Evolutionary conservation across 1,140 invertebrate genomes (phyloP).

Genomic region (Penaeus japonicus): DNA sequence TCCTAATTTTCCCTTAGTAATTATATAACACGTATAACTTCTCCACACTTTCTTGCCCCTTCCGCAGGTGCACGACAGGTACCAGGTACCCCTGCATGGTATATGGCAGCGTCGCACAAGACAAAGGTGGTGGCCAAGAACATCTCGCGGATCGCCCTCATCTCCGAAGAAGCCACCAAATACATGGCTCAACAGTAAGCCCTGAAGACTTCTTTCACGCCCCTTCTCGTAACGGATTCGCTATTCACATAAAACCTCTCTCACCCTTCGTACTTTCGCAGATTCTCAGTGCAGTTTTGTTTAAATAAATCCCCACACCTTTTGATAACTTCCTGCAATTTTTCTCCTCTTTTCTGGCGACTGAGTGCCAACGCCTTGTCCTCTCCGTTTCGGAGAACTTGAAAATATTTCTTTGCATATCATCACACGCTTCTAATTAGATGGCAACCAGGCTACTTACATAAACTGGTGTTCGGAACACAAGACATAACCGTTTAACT

Average conservation of each 20-base stretch:
- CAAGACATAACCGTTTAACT: too few species aligned
- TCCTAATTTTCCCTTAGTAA: neutral
- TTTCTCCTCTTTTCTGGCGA: too few species aligned
- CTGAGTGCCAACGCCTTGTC: too few species aligned
- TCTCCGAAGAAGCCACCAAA: conserved; percentile 69
- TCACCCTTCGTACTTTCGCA: neutral
- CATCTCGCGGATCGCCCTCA: conserved; percentile 66
- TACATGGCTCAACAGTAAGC: conserved; percentile 67
- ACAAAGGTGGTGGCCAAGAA: conserved; percentile 66
- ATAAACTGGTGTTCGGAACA: too few species aligned
- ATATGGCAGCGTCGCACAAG: conserved; percentile 67
- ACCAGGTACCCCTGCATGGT: conserved; percentile 67
- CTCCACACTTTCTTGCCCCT: neutral
- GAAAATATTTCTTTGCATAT: too few species aligned
- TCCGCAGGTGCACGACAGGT: conserved; percentile 61
- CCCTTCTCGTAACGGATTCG: neutral
- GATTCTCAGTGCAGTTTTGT: neutral
- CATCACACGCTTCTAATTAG: too few species aligned
- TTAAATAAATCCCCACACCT: neutral
- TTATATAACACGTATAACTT: neutral
- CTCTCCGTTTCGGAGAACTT: too few species aligned
- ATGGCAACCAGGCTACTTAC: too few species aligned
- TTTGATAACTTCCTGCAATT: too few species aligned
- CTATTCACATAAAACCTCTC: too few species aligned
- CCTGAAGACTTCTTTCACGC: neutral